Evolutionary conservation across 1,140 invertebrate species (phyloP).

Genomic region (Atta colombica): DNA sequence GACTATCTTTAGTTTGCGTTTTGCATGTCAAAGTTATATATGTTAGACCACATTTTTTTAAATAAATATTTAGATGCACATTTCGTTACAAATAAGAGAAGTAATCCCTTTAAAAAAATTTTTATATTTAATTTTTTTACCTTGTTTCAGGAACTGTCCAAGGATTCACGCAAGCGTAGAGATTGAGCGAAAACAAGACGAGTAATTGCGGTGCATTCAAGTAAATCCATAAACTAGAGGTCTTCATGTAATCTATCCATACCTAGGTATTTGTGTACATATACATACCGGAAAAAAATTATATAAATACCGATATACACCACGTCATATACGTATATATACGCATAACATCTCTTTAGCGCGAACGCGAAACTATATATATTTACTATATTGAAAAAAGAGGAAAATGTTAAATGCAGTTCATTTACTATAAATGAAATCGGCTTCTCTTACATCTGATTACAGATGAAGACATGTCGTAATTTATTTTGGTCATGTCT

Average conservation of each 20-base stretch:
- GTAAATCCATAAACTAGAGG: conserved; percentile 86
- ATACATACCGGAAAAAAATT: conserved; percentile 65
- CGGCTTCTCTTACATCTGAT: conserved; percentile 5
- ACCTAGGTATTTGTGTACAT: conserved; percentile 73
- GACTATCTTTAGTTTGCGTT: neutral
- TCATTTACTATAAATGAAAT: conserved; percentile 5
- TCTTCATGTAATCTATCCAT: conserved; percentile 85
- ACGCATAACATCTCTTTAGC: conserved; percentile 64
- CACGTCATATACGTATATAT: conserved; percentile 66
- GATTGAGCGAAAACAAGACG: conserved; percentile 78
- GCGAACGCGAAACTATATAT: conserved; percentile 44
- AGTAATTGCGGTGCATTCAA: conserved; percentile 78
- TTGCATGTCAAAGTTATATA: too few species aligned
- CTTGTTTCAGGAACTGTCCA: conserved; percentile 77
- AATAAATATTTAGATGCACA: neutral
- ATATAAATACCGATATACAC: conserved; percentile 73
- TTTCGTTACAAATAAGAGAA: neutral
- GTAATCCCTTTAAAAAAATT: neutral
- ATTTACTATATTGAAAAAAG: conserved; percentile 67
- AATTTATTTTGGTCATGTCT: conserved; percentile 64
- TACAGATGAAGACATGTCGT: conserved; percentile 37
- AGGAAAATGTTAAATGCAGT: conserved; percentile 53
- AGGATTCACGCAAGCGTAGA: conserved; percentile 77
- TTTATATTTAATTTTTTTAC: neutral
- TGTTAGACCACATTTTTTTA: too few species aligned